Base-by-base conservation (phyloP, 2,797 vertebrate species). In the Lacerta viridis region DNA sequence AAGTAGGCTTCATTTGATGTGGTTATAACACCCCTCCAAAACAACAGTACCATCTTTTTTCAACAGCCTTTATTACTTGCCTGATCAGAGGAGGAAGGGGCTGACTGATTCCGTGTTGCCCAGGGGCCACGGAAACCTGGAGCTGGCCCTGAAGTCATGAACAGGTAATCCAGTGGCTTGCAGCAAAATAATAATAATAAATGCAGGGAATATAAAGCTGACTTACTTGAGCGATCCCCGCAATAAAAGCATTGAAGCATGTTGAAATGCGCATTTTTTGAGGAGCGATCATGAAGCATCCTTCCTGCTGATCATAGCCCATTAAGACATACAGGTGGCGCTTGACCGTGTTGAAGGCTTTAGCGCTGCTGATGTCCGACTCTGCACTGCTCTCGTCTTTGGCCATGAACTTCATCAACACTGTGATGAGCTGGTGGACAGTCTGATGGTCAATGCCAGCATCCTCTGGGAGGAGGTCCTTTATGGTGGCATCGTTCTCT, bases 371-470 rank as follows among this genome's bases (percentile, higher is more conserved):
- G 77, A 99, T 99, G 91, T 99, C 99, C 0, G 98, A 97, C 96
- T 99, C 99, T 0, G 98, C 99, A 0, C 99, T 99, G 97, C 99
- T 99, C 95, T 98, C 97, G 33, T 99, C 99, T 96, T 99, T 99
- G 20, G 99, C 98, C 99, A 99, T 99, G 89, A 99, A 99, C 96
- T 99, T 99, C 99, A 99, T 99, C 41, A 99, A 98, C 92, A 99
- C 99, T 88, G 98, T 99, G 89, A 99, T 99, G 15, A 99, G 97
- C 96, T 99, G 99, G 95, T 99, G 99, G 25, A 99, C 99, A 0
- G 99, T 99, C 97, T 99, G 99, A 93, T 99, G 99, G 90, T 99
- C 99, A 10, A 99, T 99, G 36, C 99, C 99, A 1, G 97, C 98
- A 23, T 99, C 98, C 93, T 99, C 99, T 0, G 99, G 99, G 36